A percentile compares a stretch with the other conserved stretches of the same genome.
Evolutionary conservation across 2,113 vertebrate species (phyloP).

Genomic region (Saccopteryx bilineata): DNA sequence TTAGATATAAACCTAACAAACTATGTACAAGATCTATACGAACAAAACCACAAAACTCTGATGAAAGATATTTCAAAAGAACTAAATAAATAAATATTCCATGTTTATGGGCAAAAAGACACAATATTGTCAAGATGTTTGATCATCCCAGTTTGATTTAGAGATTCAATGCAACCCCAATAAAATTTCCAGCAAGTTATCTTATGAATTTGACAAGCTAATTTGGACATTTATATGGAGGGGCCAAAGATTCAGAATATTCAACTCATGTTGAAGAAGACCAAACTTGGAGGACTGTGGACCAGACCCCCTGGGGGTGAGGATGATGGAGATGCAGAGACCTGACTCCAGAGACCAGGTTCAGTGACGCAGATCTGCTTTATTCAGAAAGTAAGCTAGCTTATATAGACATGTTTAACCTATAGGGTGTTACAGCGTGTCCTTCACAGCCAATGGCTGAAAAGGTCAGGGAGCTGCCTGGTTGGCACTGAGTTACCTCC

Average conservation of each 20-base stretch:
- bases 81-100: background rate
- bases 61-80: background rate
- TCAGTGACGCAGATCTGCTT: no score
- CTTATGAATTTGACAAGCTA: background rate
- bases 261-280: background rate
- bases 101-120: background rate
- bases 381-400: no score
- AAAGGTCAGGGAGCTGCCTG: no score
- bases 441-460: no score
- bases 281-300: background rate
- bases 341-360: no score
- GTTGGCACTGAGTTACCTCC: no score
- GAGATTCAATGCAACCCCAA: background rate
- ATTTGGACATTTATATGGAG: background rate
- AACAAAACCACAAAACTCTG: background rate
- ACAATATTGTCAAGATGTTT: background rate
- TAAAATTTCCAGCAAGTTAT: background rate
- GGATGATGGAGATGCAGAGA: no score
- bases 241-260: background rate
- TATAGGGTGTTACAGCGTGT: no score
- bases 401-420: no score
- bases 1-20: background rate
- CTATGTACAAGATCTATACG: background rate
- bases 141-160: constrained; percentile 8
- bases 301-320: no score